These are phyloP conservation scores for Anniella stebbinsi DNA, from an alignment of 2,797 vertebrate genomes.

Conservation along the genomic window DNA sequence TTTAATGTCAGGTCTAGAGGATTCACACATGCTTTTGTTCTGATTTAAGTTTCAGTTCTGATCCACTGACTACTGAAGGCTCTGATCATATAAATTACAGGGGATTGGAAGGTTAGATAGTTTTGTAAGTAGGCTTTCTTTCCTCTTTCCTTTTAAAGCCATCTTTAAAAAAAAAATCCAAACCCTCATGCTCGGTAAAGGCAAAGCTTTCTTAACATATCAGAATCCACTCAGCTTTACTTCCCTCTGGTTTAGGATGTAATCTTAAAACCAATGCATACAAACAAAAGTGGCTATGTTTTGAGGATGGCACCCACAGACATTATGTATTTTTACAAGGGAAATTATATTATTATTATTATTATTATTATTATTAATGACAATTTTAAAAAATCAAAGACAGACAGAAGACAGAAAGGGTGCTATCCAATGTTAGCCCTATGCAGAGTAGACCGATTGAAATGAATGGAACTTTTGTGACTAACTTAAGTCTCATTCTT, in stretches of 20 bases:
- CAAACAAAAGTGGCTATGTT: neutral
- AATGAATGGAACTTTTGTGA: too few species aligned
- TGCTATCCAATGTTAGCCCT: too few species aligned
- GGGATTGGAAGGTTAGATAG: neutral
- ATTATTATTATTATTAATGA: too few species aligned
- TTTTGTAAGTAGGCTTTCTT: too few species aligned
- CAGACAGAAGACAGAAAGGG: too few species aligned
- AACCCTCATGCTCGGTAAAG: neutral
- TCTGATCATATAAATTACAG: neutral
- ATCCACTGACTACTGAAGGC: neutral
- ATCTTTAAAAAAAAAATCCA: neutral
- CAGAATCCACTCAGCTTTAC: neutral
- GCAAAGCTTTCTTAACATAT: neutral
- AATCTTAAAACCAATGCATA: neutral
- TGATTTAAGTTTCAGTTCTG: neutral
- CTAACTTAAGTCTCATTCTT: too few species aligned
- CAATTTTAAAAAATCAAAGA: too few species aligned
- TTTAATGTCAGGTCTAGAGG: neutral
- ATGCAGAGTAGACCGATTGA: too few species aligned
- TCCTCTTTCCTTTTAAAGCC: neutral
- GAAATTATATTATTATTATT: neutral
- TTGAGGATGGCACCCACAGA: too few species aligned
- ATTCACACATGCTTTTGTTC: neutral
- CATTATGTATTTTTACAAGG: neutral
- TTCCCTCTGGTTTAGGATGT: neutral